Evolutionary conservation across 2,113 vertebrate species (phyloP), one percentile per base, ranked within the genome.

Genomic region (Chaenogobius annularis): DNA sequence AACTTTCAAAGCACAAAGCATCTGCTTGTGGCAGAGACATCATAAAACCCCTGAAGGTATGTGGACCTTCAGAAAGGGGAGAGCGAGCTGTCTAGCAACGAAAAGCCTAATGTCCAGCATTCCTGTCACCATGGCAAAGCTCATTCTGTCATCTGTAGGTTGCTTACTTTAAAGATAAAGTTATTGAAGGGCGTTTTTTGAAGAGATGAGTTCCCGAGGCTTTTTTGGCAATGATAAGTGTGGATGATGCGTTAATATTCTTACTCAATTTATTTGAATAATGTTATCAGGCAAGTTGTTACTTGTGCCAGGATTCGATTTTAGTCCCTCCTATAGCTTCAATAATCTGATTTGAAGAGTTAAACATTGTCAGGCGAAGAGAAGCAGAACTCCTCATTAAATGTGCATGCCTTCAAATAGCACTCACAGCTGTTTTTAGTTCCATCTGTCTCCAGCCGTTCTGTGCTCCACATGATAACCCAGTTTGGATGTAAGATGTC

Each of bases 261-360:
- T 75, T 35, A 52, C n/a, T n/a, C n/a, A n/a, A 78, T 64, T 43
- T 44, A 59, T 78, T 75, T 4, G 46, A 72, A 63, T 73, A 70
- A 75, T 65, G 43, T 35, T 67, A 67, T 68, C 48, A 68, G 48
- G 35, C 10, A 66, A 64, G 47, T 75, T 40, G 50, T 44, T 54
- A 72, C 66, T 48, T 68, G 23, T 47, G 55, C 62, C 74, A 63
- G 72, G 61, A 73, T 81, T 58, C 78, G 69, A 78, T 70, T 19
- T 69, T 23, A 59, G 66, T 31, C 26, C 26, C 26, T 4, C 74
- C 66, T 1, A 0, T 22, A 66, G 67, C 46, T 20, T 0, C 10
- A 26, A 70, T 68, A 62, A 76, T 73, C 46, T 12, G 64, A 78
- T 56, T 71, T 20, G 75, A 35, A 13, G 14, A 71, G 56, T 65